These are phyloP conservation scores for Caenorhabditis latens DNA, from an alignment of 1,140 invertebrate genomes.

Conservation along the genomic window DNA sequence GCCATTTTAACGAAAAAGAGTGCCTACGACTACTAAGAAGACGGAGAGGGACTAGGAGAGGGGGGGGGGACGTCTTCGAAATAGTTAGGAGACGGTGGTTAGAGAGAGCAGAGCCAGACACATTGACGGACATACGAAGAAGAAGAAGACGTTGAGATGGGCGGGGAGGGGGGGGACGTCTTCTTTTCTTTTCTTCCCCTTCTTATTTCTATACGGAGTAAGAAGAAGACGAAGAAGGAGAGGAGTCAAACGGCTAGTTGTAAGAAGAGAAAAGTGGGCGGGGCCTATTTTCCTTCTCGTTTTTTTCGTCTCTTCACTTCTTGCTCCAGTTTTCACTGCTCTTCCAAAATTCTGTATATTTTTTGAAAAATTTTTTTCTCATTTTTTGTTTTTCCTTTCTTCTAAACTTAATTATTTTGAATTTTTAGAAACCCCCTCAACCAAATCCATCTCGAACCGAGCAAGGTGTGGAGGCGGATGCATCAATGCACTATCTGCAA, in stretches of 20 bases:
- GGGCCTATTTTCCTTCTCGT: background rate
- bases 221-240: no score
- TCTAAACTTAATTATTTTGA: background rate
- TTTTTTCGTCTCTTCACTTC: background rate
- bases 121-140: constrained; percentile 51
- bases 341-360: background rate
- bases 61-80: constrained; percentile 23
- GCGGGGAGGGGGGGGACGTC: background rate
- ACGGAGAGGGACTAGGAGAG: background rate
- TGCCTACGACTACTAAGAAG: constrained; percentile 8
- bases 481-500: constrained; percentile 55
- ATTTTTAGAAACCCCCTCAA: background rate
- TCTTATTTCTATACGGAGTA: background rate
- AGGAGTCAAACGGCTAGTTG: constrained; percentile 50
- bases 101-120: constrained; percentile 23
- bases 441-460: no score
- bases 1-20: constrained; percentile 36
- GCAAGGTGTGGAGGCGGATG: background rate
- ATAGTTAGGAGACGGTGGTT: constrained; percentile 29
- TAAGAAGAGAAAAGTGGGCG: constrained; percentile 2
- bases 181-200: constrained; percentile 7
- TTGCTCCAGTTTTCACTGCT: background rate
- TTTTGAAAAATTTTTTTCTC: background rate
- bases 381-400: no score
- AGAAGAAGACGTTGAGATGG: background rate